Evolutionary conservation across 2,888 invertebrate species (phyloP), one percentile per base, ranked within the genome.

Genomic region (Tholera decimalis): DNA sequence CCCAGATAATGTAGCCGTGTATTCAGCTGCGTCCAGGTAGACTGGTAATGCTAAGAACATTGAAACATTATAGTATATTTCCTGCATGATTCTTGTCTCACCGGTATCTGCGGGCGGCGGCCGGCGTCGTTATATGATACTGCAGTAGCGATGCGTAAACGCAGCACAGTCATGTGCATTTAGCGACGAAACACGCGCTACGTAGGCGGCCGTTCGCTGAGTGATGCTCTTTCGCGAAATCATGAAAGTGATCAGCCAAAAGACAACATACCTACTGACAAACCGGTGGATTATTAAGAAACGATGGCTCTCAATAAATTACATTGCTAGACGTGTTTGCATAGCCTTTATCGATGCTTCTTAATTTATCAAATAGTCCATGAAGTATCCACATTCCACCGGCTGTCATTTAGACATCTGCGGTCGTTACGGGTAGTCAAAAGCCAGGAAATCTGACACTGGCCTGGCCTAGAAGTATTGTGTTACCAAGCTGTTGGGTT

Each of bases 151-250:
- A 39, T 61, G 49, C 18, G 49, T 50, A n/a, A 33, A 37, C 44
- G 62, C 20, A 71, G 49, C 11, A 24, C 30, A 26, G 28, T 26
- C 39, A 67, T 33, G 24, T 69, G 55, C 37, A 68, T 43, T 49
- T 49, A 28, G 26, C 22, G n/a, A 30, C 18, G 22, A 37, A 33
- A 41, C 24, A 13, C 30, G 7, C 24, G 35, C 28, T 24, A n/a
- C 59, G 60, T 30, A 49, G 43, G 60, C 28, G 71, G 35, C 3
- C 11, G 9, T 30, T 24, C 18, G 35, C 30, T 33, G 58, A 65
- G 30, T 69, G 58, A 69, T 57, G 11, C 13, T 30, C 24, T 26
- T 55, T 56, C 35, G 28, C 37, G 24, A 57, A 46, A 69, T 69
- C 30, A 15, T 30, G 13, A 46, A 9, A 68, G 22, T 9, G 11